Conservation (phyloP, 2,888 invertebrate genomes). For the Caenorhabditis japonica region DNA sequence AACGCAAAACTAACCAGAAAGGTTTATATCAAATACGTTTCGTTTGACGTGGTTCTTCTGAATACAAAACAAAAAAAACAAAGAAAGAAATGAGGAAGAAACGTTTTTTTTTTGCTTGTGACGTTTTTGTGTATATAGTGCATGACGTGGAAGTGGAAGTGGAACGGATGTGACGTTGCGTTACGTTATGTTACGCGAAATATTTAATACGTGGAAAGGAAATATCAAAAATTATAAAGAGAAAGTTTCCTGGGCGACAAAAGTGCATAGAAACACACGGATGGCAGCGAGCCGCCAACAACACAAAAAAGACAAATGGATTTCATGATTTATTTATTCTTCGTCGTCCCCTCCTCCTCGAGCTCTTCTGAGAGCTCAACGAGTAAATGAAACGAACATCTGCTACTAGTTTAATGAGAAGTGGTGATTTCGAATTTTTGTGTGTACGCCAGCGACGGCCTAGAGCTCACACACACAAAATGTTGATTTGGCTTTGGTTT, state of each 20-base stretch:
- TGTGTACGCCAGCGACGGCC: no score
- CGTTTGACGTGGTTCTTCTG: not conserved
- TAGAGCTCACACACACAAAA: no score
- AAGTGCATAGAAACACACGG: constrained; percentile 36
- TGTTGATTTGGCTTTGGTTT: not conserved
- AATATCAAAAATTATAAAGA: no score
- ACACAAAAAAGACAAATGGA: constrained; percentile 1
- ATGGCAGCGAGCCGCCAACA: not conserved
- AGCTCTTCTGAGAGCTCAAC: not conserved
- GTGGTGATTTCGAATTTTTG: not conserved
- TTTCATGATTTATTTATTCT: constrained; percentile 19
- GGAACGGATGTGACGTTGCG: no score
- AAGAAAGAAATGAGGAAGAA: not conserved
- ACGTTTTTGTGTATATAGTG: no score
- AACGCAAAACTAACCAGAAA: constrained; percentile 11
- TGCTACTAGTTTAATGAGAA: constrained; percentile 1
- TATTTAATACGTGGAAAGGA: no score
- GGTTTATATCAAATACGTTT: constrained; percentile 28
- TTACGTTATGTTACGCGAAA: no score
- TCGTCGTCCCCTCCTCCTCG: not conserved
- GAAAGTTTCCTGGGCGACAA: not conserved
- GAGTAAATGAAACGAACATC: no score
- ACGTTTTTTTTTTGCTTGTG: no score
- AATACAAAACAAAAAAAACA: not conserved
- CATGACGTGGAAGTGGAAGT: no score